These are phyloP conservation scores for Cyprinus carpio DNA, from an alignment of 2,113 vertebrate species.

Conservation along the genomic window DNA sequence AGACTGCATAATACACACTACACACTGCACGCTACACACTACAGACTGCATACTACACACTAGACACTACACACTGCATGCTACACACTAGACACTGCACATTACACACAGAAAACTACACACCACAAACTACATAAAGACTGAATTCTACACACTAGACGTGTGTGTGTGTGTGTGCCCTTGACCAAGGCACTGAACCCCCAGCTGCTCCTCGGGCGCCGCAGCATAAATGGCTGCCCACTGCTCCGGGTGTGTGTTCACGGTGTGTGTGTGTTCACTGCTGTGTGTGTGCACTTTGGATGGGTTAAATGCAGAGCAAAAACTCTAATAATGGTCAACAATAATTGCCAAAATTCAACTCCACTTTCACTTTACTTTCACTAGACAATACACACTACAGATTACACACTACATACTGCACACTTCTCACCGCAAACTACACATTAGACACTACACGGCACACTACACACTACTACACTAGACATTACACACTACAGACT, in stretches of 20 bases:
- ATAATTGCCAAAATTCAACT: too few relatives aligned
- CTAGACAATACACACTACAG: too few relatives aligned
- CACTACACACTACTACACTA: fast-evolving
- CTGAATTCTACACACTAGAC: neutral
- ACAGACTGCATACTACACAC: fast-evolving
- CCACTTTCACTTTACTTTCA: too few relatives aligned
- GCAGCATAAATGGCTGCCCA: too few relatives aligned
- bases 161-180: too few relatives aligned
- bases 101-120: fast-evolving
- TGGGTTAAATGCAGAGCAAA: too few relatives aligned
- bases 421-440: fast-evolving
- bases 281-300: too few relatives aligned
- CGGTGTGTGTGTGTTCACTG: too few relatives aligned
- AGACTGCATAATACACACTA: neutral
- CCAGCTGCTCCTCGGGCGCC: too few relatives aligned
- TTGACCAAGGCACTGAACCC: too few relatives aligned
- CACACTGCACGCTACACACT: fast-evolving
- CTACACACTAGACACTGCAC: fast-evolving
- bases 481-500: neutral
- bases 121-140: neutral
- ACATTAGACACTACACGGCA: neutral
- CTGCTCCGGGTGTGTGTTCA: too few relatives aligned
- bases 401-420: neutral
- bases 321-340: too few relatives aligned
- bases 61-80: fast-evolving